Evolutionary conservation across 2,797 vertebrate species (phyloP), one percentile per base, ranked within the genome.

Genomic region (Takifugu ocellatus): DNA sequence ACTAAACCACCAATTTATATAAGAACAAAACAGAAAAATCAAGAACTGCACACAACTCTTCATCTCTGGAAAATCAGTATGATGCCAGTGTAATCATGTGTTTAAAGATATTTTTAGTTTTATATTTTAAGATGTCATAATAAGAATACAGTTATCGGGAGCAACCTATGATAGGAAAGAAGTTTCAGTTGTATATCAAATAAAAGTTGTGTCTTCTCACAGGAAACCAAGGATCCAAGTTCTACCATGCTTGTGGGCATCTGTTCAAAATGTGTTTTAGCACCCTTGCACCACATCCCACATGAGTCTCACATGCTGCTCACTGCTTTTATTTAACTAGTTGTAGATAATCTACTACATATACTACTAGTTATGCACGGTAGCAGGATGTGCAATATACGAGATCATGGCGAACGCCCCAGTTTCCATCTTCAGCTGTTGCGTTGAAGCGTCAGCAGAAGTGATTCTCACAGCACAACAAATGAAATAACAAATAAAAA

Each of bases 231-330:
- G 2, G 1, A 5, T n/a, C 50, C 0, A 7, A 56, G 36, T 66
- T 60, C 42, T 56, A 11, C 56, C 26, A 31, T 3, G 0, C 5
- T 39, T 52, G 53, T 52, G 58, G 56, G 12, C 45, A 57, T 10
- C 12, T 2, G n/a, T 25, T 46, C 10, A 10, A 70, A 49, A 17
- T 72, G 69, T 0, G 60, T 79, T 75, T 81, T 87, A 63, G 60
- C 79, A 87, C 83, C 72, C 52, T 57, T 56, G 64, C 64, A 84
- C 82, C 70, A 70, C 75, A 86, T 84, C 5, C 83, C 82, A 82
- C 74, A 78, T 17, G 3, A 24, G 60, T 71, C 68, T 75, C 72
- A 66, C 3, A 63, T 71, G 48, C 55, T 17, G 17, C 6, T n/a
- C 17, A 17, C 21, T 21, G 21, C 21, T 21, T 21, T 21, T 21